Percentiles rank a stretch among this genome's conserved stretches.
phyloP scores from a whole-genome alignment of 2,113 vertebrate species.

The Trinectes maculatus region DNA sequence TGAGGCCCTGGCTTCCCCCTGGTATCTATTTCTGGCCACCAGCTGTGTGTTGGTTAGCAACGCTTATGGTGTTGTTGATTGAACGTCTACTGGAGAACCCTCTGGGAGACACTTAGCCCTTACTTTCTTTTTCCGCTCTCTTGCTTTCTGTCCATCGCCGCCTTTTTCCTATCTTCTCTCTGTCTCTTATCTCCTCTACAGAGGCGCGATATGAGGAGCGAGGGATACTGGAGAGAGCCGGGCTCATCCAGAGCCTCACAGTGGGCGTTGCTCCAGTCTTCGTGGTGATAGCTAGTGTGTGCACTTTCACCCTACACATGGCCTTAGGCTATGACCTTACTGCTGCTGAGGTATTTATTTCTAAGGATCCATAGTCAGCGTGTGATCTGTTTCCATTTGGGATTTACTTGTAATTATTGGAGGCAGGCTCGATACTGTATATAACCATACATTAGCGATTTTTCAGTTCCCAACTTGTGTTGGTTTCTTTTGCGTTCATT shows the following conservation, averaged over 20 bases:
- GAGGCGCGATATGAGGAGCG: conserved; percentile 82
- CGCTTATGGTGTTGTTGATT: conserved; percentile 41
- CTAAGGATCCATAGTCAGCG: neutral
- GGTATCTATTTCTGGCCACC: conserved; percentile 46
- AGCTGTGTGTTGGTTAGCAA: conserved; percentile 23
- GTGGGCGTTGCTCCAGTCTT: conserved; percentile 82
- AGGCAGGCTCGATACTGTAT: no score
- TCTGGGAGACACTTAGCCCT: conserved; percentile 17
- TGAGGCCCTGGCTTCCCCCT: conserved; percentile 35
- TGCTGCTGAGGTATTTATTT: conserved; percentile 81
- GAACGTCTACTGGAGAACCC: conserved; percentile 29
- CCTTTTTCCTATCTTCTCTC: conserved; percentile 27
- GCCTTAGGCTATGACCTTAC: conserved; percentile 83
- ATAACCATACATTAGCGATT: no score
- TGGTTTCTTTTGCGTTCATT: no score
- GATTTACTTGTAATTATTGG: neutral
- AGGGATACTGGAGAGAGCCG: conserved; percentile 79
- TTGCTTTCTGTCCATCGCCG: neutral
- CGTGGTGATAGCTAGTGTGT: conserved; percentile 83
- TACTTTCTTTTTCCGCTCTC: conserved; percentile 8
- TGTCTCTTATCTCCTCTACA: conserved; percentile 46
- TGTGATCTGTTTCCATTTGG: neutral
- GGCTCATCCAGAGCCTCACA: conserved; percentile 83
- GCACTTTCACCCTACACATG: conserved; percentile 87
- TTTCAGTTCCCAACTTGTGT: no score